phyloP scores from a whole-genome alignment of 2,888 invertebrate species.

The Polydrusus pterygomalis region DNA sequence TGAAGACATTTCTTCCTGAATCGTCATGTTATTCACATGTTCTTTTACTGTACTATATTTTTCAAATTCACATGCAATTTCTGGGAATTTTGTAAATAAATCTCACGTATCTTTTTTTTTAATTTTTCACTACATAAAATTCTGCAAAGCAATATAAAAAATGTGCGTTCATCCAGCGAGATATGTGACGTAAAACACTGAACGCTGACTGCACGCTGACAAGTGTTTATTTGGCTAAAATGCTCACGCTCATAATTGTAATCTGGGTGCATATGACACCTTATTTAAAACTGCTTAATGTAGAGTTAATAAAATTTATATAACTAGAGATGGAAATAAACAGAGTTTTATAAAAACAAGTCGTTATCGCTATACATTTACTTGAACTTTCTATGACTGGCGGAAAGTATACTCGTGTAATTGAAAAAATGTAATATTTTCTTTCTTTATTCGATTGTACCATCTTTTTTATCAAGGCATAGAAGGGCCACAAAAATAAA shows the following conservation, averaged over 20 bases:
- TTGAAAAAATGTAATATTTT: no score
- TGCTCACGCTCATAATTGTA: constrained; percentile 46
- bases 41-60: neutral
- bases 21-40: neutral
- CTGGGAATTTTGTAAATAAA: neutral
- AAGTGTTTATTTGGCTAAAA: constrained; percentile 54
- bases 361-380: no score
- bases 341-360: no score
- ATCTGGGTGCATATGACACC: constrained; percentile 48
- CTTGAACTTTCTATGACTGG: no score
- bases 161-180: constrained; percentile 3
- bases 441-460: no score
- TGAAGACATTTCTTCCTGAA: no score
- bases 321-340: no score
- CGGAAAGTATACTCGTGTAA: no score
- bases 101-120: neutral
- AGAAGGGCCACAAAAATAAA: no score
- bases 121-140: constrained; percentile 16
- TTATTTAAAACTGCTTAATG: constrained; percentile 46
- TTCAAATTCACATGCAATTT: neutral
- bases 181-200: constrained; percentile 26
- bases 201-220: constrained; percentile 42
- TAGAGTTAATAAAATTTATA: no score
- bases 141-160: constrained; percentile 17
- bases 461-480: no score